Conservation (phyloP, 2,888 invertebrate genomes). For the Tipula unca region DNA sequence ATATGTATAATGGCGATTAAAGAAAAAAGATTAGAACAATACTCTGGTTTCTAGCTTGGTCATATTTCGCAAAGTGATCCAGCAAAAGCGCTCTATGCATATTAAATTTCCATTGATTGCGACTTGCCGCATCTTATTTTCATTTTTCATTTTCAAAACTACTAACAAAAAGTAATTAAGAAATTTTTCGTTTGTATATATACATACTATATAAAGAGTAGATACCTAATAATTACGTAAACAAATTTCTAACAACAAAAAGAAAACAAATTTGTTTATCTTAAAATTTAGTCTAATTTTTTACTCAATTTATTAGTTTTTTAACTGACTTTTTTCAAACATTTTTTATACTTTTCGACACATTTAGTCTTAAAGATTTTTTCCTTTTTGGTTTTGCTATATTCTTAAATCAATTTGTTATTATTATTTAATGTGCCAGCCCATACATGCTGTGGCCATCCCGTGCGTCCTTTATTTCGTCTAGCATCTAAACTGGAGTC, state of each 20-base stretch:
- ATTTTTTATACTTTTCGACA: not conserved
- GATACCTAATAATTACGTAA: not conserved
- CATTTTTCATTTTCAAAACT: not conserved
- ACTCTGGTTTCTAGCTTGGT: too few relatives aligned
- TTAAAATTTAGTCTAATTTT: not conserved
- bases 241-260: not conserved
- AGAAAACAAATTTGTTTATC: not conserved
- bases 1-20: too few relatives aligned
- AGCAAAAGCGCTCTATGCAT: too few relatives aligned
- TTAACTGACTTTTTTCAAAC: slow-evolving; percentile 3
- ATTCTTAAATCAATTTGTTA: not conserved
- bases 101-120: not conserved
- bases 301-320: slow-evolving; percentile 14
- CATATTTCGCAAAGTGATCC: too few relatives aligned
- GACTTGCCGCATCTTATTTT: not conserved
- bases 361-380: not conserved
- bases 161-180: not conserved
- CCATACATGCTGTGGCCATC: slow-evolving; percentile 98
- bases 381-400: not conserved
- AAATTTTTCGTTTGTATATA: not conserved
- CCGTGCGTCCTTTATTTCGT: slow-evolving; percentile 70
- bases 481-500: not conserved
- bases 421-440: slow-evolving; percentile 63
- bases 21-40: too few relatives aligned
- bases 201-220: not conserved